A percentile compares a stretch with the other conserved stretches of the same genome.
phyloP scores from a whole-genome alignment of 2,888 invertebrate species.

The Bombylius major region DNA sequence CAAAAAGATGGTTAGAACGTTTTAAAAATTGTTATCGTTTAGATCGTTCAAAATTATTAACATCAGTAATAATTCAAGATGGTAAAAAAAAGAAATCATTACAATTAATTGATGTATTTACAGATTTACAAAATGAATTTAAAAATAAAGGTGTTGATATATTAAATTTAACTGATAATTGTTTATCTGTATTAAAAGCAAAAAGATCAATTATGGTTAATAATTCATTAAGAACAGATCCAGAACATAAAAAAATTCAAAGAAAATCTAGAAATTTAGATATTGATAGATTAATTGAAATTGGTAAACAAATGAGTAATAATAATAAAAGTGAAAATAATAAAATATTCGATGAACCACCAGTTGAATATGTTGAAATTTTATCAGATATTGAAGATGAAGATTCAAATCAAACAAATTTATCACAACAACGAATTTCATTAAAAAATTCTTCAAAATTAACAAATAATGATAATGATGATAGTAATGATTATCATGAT shows the following conservation, averaged over 20 bases:
- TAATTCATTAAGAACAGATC: not conserved
- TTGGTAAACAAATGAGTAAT: too few species aligned
- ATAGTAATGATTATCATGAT: not conserved
- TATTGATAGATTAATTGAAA: too few species aligned
- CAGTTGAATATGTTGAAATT: not conserved
- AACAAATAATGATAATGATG: too few species aligned
- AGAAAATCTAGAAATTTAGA: not conserved
- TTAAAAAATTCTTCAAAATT: too few species aligned
- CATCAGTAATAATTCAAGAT: not conserved
- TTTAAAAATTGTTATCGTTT: conserved; percentile 9
- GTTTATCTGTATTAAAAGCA: not conserved
- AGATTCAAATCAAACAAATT: not conserved
- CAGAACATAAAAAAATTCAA: not conserved
- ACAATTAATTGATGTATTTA: not conserved
- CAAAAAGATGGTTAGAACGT: conserved; percentile 7
- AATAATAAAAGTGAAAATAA: not conserved
- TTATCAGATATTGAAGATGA: not conserved
- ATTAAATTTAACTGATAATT: not conserved
- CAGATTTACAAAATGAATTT: not conserved
- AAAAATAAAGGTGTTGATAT: not conserved
- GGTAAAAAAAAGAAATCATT: not conserved
- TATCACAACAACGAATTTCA: not conserved
- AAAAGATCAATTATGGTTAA: not conserved
- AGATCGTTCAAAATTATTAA: not conserved
- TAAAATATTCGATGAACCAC: not conserved